Conservation (phyloP, 2,797 vertebrate species). For the Phoebastria nigripes region DNA sequence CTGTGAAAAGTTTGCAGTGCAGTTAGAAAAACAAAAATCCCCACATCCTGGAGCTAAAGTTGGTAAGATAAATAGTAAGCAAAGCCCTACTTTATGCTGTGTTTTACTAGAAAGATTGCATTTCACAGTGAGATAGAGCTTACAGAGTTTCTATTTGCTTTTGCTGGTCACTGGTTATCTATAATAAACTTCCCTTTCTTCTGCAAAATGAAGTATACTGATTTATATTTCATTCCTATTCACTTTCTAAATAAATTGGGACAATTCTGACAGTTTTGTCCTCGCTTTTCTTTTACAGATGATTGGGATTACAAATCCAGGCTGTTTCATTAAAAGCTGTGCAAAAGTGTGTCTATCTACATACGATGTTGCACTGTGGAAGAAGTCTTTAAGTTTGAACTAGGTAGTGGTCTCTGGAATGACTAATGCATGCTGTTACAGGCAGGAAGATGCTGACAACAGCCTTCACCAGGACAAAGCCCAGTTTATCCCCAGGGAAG, state of each 20-base stretch:
- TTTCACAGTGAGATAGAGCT: not conserved
- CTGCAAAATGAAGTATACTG: not conserved
- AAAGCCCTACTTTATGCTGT: not conserved
- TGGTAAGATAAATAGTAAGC: conserved; percentile 38
- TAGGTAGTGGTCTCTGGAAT: not conserved
- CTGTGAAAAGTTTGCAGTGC: conserved; percentile 13
- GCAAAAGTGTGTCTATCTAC: not conserved
- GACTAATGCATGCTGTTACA: not conserved
- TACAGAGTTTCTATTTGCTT: not conserved
- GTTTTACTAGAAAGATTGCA: conserved; percentile 5
- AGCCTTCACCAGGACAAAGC: not conserved
- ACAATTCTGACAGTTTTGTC: not conserved
- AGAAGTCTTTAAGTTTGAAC: not conserved
- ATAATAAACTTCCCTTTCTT: not conserved
- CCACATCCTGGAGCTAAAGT: conserved; percentile 55
- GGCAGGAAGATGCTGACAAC: not conserved
- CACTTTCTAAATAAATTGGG: not conserved
- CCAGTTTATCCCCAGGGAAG: not conserved
- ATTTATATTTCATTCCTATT: not conserved
- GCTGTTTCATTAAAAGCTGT: not conserved
- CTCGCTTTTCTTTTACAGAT: not conserved
- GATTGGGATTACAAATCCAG: not conserved
- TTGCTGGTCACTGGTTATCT: not conserved
- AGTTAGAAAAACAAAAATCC: not conserved
- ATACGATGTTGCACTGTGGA: not conserved